Conservation (phyloP, 2,113 vertebrate genomes). For the Loxodonta africana region DNA sequence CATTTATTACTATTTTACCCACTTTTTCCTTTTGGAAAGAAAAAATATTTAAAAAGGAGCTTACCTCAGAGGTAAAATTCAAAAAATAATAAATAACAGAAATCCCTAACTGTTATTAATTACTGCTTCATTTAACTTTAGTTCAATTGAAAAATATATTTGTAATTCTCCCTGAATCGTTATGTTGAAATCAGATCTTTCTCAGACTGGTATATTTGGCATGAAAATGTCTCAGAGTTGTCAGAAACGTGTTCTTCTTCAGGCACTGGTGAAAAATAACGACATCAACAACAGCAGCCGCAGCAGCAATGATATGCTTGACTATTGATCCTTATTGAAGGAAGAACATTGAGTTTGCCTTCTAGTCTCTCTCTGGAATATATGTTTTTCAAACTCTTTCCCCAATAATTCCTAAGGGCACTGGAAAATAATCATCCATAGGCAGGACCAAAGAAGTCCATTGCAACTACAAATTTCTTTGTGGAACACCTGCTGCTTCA, state of each 20-base stretch:
- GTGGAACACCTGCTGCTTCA: conserved; percentile 1
- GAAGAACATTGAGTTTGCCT: conserved; percentile 28
- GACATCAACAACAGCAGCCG: not conserved
- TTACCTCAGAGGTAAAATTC: conserved; percentile 65
- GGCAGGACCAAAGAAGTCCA: not conserved
- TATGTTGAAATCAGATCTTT: conserved; percentile 61
- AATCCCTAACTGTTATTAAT: conserved; percentile 47
- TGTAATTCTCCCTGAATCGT: conserved; percentile 50
- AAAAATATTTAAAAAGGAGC: conserved; percentile 58
- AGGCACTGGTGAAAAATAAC: conserved; percentile 56
- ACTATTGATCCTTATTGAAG: conserved; percentile 49
- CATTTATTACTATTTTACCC: conserved; percentile 25
- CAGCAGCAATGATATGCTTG: not conserved
- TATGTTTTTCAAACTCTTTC: not conserved
- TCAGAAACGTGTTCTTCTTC: conserved; percentile 33
- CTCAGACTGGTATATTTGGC: conserved; percentile 42
- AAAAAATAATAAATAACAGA: conserved; percentile 70
- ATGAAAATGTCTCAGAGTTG: conserved; percentile 1
- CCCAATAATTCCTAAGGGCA: not conserved
- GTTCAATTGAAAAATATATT: conserved; percentile 71
- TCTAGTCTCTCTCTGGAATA: conserved; percentile 35
- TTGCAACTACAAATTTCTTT: conserved; percentile 12
- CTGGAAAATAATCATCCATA: not conserved
- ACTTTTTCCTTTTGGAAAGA: conserved; percentile 45
- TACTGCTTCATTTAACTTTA: conserved; percentile 57